phyloP scores from a whole-genome alignment of 2,888 invertebrate genomes.

The Creontiades dilutus region DNA sequence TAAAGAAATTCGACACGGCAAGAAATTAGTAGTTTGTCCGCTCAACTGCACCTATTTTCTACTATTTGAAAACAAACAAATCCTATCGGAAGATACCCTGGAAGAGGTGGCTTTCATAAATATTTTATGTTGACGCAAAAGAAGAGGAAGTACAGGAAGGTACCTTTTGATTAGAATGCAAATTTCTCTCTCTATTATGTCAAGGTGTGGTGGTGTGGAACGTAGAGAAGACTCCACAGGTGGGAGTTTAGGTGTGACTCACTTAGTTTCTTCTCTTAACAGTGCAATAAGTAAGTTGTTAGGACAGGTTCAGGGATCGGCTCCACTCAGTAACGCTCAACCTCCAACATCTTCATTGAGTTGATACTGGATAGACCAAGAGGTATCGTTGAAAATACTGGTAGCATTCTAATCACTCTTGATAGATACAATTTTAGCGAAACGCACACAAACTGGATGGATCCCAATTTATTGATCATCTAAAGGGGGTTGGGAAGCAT shows the following conservation, averaged over 20 bases:
- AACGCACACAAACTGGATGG: no score
- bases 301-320: not conserved
- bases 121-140: not conserved
- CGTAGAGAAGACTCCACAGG: slow-evolving; percentile 12
- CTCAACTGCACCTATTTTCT: no score
- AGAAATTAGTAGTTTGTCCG: no score
- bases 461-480: no score
- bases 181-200: not conserved
- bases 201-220: not conserved
- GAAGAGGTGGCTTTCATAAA: not conserved
- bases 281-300: not conserved
- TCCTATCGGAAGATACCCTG: not conserved
- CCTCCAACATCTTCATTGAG: no score
- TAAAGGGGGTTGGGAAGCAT: not conserved
- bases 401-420: no score
- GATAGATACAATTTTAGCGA: no score
- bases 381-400: no score
- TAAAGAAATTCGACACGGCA: no score
- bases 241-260: slow-evolving; percentile 2
- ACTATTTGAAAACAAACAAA: no score
- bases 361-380: no score
- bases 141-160: not conserved
- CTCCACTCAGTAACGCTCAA: not conserved
- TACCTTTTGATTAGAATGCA: slow-evolving; percentile 10
- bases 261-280: slow-evolving; percentile 25